Evolutionary conservation across 2,888 invertebrate genomes (phyloP), one percentile per base, ranked within the genome.

Genomic region (Dilophus febrilis): DNA sequence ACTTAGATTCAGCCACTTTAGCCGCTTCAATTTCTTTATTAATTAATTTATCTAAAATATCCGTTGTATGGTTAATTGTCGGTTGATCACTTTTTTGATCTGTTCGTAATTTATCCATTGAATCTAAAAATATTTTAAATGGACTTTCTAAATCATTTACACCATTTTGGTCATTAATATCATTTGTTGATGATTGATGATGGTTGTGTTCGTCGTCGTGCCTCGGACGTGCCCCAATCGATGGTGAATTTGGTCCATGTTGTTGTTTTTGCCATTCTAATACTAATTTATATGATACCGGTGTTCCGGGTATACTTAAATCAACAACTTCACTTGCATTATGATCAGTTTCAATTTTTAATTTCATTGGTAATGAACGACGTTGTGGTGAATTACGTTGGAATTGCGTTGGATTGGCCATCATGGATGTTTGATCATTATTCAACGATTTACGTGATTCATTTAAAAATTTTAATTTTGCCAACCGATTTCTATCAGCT

Each of bases 401-500:
- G 22, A 30, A 31, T 8, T 22, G 5, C 11, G 8, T 32, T 7
- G 34, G 12, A 22, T 18, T 34, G 18, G 16, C 19, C n/a, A n/a
- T 18, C 18, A n/a, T 34, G 5, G 17, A 17, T 14, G 31, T 3
- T 18, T 16, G 2, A 10, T 16, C 27, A 28, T 37, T 37, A 12
- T 16, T 22, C 37, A 17, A 7, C 26, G 13, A 12, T 41, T 26
- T 12, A 14, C 38, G 12, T 37, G 32, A 5, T 31, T 38, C 36
- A 26, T 37, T 40, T 5, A 45, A 19, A 41, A 45, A 45, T 18
- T 37, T 38, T 35, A 40, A 35, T 33, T 43, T 45, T 19, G 41
- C 43, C 14, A 37, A 12, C 8, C 45, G 39, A 40, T 42, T 45
- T 26, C 40, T 39, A 28, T 45, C 43, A 12, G 45, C 42, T 13